These are phyloP conservation scores for Solea solea DNA, from an alignment of 2,113 vertebrate species.

Conservation along the genomic window DNA sequence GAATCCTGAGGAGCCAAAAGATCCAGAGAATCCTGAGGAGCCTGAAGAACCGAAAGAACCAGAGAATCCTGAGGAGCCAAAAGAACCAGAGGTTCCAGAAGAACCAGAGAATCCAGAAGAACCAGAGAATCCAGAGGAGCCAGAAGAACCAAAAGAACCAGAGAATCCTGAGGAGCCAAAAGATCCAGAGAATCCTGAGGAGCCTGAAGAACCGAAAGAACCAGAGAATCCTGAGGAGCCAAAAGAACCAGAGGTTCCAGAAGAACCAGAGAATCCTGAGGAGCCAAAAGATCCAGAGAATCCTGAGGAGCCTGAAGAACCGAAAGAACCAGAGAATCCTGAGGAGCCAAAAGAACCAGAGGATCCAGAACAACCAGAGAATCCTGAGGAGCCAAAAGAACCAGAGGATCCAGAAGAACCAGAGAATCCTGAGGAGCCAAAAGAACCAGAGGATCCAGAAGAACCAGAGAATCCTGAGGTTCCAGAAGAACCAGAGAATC, in stretches of 20 bases:
- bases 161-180: not conserved
- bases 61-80: not conserved
- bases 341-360: not conserved
- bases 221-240: no score
- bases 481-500: not conserved
- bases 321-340: no score
- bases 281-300: no score
- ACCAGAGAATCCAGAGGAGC: not conserved
- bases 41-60: not conserved
- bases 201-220: no score
- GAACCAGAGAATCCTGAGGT: not conserved
- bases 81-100: not conserved
- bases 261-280: no score
- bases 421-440: not conserved
- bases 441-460: not conserved
- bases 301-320: not conserved
- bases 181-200: no score
- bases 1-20: not conserved
- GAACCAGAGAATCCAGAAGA: not conserved
- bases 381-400: not conserved
- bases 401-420: not conserved
- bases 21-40: not conserved
- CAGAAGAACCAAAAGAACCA: no score
- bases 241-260: no score
- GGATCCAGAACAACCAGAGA: not conserved